Evolutionary conservation across 2,888 invertebrate genomes (phyloP).

Genomic region (Agapostemon virescens): DNA sequence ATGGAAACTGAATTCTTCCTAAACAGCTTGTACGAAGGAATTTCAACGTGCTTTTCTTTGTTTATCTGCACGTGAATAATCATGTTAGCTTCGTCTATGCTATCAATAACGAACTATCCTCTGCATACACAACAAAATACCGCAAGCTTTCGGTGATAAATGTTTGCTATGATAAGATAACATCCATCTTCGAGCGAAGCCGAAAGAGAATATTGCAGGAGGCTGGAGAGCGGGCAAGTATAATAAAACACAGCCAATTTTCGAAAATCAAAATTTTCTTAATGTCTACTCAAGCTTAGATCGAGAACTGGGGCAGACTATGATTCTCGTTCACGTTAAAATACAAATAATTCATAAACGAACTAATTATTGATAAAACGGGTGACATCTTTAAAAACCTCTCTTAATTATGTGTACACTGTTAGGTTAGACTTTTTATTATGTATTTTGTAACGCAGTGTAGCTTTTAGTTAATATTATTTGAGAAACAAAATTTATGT

Average conservation of each 20-base stretch:
- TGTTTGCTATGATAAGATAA: neutral
- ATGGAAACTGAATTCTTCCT: neutral
- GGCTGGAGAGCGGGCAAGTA: neutral
- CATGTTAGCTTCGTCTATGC: neutral
- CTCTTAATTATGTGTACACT: neutral
- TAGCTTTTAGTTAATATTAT: no score
- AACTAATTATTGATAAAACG: neutral
- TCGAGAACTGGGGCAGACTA: neutral
- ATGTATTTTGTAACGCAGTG: no score
- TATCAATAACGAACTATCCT: neutral
- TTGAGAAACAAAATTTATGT: no score
- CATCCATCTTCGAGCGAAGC: constrained; percentile 3
- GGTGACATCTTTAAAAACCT: neutral
- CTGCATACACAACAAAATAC: constrained; percentile 12
- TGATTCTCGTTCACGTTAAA: neutral
- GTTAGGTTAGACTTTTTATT: neutral
- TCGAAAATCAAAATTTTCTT: constrained; percentile 6
- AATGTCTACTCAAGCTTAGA: neutral
- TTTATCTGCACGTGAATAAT: neutral
- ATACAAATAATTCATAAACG: neutral
- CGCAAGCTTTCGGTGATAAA: neutral
- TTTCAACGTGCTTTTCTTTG: neutral
- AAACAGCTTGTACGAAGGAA: neutral
- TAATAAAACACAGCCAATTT: constrained; percentile 11
- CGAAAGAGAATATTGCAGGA: neutral